Evolutionary conservation across 2,797 vertebrate species (phyloP).

Genomic region (Moxostoma hubbsi): DNA sequence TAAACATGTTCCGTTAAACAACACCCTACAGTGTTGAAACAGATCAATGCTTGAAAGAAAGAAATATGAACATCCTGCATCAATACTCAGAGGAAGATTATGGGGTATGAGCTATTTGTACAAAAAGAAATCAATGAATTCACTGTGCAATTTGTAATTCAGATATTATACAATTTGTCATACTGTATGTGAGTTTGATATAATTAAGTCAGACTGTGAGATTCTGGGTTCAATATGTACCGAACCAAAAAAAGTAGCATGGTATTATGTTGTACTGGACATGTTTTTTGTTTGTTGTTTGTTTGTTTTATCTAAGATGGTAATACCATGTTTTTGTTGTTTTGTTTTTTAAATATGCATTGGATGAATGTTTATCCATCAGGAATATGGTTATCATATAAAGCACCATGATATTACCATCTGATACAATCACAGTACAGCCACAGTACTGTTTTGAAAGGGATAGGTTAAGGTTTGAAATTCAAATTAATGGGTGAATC

Average conservation of each 20-base stretch:
- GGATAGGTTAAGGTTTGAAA: background rate
- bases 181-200: background rate
- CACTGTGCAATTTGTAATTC: background rate
- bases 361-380: too few relatives aligned
- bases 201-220: background rate
- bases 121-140: background rate
- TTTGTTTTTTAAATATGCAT: too few relatives aligned
- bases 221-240: background rate
- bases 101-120: background rate
- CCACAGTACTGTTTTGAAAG: background rate
- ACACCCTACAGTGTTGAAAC: conserved; percentile 40
- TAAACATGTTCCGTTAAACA: conserved; percentile 21
- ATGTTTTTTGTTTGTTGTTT: too few relatives aligned
- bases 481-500: too few relatives aligned
- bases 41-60: conserved; percentile 42
- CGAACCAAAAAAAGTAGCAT: background rate
- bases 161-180: background rate
- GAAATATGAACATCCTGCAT: conserved; percentile 28
- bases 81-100: background rate
- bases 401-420: background rate
- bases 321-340: background rate
- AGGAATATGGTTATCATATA: too few relatives aligned
- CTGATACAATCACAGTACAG: too few relatives aligned
- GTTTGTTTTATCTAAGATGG: background rate
- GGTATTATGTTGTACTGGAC: background rate